Base-by-base conservation (phyloP, 1,140 invertebrate genomes). In the Eriocheir sinensis region DNA sequence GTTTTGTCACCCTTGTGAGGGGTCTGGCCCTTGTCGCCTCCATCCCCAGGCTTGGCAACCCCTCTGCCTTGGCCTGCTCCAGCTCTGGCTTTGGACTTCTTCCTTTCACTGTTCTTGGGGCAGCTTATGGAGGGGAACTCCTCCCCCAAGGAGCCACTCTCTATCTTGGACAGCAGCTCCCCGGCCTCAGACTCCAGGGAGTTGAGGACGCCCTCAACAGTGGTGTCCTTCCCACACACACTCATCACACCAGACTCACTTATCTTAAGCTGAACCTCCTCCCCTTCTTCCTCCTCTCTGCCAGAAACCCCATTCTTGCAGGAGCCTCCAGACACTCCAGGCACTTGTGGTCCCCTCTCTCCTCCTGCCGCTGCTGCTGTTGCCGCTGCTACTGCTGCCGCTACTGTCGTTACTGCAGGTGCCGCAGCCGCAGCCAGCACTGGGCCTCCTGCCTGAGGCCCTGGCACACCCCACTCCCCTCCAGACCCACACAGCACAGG, bases 211-310 rank as follows among this genome's bases (percentile, higher is more conserved):
- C 94, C 95, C 48, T 93, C 86, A 40, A 95, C 95, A 95, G 93
- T 96, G 93, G 95, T 95, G 93, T 92, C 96, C 93, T 90, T 96
- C 44, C 95, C 96, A 93, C 83, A 95, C 86, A 95, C 97, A 96
- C 97, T 98, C 97, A 98, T 98, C 34, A 98, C 97, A 40, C 98
- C 98, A 93, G 97, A 98, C 96, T 98, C 98, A 93, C 97, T 98
- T 92, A 98, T 98, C 96, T 98, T 97, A 27, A 98, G 96, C 95
- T 98, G 98, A 53, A 98, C 98, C 96, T 98, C 98, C 96, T 98
- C 98, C 97, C 97, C 93, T 41, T 95, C 95, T 6, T 97, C 93
- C 40, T 94, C 44, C 6, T 41, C 60, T 81, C 83, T 92, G 93
- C 53, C 83, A 81, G 83, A 91, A 89, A 72, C 93, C 91, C 81